Evolutionary conservation across 2,888 invertebrate genomes (phyloP), one percentile per base, ranked within the genome.

Genomic region (Bembecia ichneumoniformis): DNA sequence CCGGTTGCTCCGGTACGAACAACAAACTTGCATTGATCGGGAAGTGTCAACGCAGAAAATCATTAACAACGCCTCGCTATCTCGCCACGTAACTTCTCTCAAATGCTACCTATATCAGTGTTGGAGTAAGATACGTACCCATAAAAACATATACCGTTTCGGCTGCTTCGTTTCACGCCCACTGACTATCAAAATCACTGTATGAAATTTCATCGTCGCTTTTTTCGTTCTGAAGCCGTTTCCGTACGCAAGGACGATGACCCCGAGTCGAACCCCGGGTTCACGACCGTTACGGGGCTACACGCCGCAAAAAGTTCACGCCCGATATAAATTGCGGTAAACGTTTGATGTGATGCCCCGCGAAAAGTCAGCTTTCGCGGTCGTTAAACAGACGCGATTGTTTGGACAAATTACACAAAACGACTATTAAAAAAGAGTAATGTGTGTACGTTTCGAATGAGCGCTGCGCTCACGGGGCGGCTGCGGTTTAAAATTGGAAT

Each of bases 261-360:
- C 71, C 78, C 63, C 71, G 77, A 64, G 68, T 54, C 51, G 68
- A 67, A 64, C 68, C 67, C 65, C 62, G 69, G 67, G 81, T 78
- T 81, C 80, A 76, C 58, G 82, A 78, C 77, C 77, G 76, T 73
- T 64, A 67, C 64, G 68, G 61, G 28, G 60, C 61, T 65, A 64
- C 71, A 67, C 57, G 56, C 61, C 66, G 71, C 66, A 64, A 73
- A 69, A 63, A 66, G 60, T 52, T 54, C 51, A 49, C 55, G 59
- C 60, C 68, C 65, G 63, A 65, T 66, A 68, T 62, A 60, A 66
- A 61, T 53, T 59, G 63, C 57, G 56, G 58, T 51, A 48, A 46
- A 46, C 55, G 52, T 72, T 70, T 70, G 65, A 66, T 60, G 60
- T 57, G 55, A 43, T 53, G 14, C 40, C 4, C 40, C 40, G 40